Evolutionary conservation across 1,140 invertebrate genomes (phyloP).

Genomic region (Notospermus geniculatus): DNA sequence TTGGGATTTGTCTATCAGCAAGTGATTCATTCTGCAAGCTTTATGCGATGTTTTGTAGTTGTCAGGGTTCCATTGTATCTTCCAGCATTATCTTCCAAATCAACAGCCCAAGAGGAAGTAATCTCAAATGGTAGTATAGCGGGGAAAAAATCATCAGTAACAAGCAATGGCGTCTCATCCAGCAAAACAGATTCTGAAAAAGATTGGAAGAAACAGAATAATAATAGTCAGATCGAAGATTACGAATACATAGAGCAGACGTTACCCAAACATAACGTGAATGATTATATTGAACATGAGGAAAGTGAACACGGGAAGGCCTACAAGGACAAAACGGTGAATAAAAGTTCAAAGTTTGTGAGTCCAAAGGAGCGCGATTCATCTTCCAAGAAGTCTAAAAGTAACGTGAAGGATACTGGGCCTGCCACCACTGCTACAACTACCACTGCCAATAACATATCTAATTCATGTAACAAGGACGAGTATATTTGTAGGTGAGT

Average conservation of each 20-base stretch:
- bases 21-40: too few species aligned
- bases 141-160: conserved; percentile 26
- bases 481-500: conserved; percentile 43
- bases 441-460: conserved; percentile 26
- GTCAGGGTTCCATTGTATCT: background rate
- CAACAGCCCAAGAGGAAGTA: conserved; percentile 47
- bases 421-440: conserved; percentile 40
- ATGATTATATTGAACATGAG: conserved; percentile 48
- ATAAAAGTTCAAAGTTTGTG: too few species aligned
- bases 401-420: conserved; percentile 45
- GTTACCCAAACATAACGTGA: conserved; percentile 48
- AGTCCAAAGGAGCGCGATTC: too few species aligned
- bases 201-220: conserved; percentile 11
- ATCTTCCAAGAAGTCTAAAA: conserved; percentile 43
- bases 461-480: conserved; percentile 39
- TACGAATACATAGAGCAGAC: conserved; percentile 50
- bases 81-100: conserved; percentile 48
- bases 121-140: conserved; percentile 49
- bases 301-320: conserved; percentile 45
- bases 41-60: too few species aligned
- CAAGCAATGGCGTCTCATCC: background rate
- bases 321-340: conserved; percentile 34
- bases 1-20: too few species aligned
- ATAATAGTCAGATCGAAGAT: conserved; percentile 39
- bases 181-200: background rate